Percentiles rank a stretch among this genome's conserved stretches.
These are phyloP conservation scores for Antheraea mylitta DNA, from an alignment of 1,140 invertebrate species.

Conservation along the genomic window DNA sequence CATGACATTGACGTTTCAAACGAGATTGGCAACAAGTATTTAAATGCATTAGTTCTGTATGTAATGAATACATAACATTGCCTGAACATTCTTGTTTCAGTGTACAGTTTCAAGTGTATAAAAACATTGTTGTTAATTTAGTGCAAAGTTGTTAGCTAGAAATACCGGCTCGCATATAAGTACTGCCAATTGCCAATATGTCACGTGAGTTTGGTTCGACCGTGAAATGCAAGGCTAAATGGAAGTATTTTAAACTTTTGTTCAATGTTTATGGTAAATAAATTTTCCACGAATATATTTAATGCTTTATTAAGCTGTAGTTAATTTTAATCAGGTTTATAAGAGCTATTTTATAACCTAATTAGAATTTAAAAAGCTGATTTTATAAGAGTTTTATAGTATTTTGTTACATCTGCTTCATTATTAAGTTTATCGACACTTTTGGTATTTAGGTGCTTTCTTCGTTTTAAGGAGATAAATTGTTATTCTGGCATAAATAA, in stretches of 20 bases:
- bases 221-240: slow-evolving; percentile 7
- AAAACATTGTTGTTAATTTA: slow-evolving; percentile 8
- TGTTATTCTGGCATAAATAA: too few species aligned
- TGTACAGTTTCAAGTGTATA: neutral
- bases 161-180: neutral
- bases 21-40: neutral
- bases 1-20: neutral
- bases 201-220: slow-evolving; percentile 13
- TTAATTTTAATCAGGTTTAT: too few species aligned
- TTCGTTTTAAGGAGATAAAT: too few species aligned
- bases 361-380: too few species aligned
- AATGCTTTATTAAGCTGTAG: too few species aligned
- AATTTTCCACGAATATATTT: too few species aligned
- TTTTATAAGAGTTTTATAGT: too few species aligned
- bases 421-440: too few species aligned
- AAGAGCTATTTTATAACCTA: too few species aligned
- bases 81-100: neutral
- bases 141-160: slow-evolving; percentile 7
- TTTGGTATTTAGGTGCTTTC: too few species aligned
- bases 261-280: too few species aligned
- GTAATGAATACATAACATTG: neutral
- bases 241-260: neutral
- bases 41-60: neutral
- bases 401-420: too few species aligned
- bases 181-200: slow-evolving; percentile 13